Percentiles rank a stretch among this genome's conserved stretches.
Evolutionary conservation across 2,888 invertebrate species (phyloP).

Genomic region (Oscheius myriophilus): DNA sequence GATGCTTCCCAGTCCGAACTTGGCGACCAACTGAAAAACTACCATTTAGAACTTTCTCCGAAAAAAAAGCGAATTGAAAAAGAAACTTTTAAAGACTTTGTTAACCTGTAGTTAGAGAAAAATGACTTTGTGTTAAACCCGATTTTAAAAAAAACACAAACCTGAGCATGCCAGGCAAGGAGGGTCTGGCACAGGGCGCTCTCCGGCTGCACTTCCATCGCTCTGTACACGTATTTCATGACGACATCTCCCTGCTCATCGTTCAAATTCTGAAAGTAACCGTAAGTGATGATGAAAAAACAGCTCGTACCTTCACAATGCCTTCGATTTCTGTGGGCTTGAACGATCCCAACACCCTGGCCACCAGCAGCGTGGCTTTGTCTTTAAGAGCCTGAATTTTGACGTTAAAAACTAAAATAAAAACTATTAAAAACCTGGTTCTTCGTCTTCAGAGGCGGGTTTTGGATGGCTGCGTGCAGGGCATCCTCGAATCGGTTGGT

Average conservation of each 20-base stretch:
- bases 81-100: too few species aligned
- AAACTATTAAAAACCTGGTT: conserved; percentile 51
- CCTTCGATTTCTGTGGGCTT: conserved; percentile 61
- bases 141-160: background rate
- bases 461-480: conserved; percentile 57
- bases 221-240: conserved; percentile 67
- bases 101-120: too few species aligned
- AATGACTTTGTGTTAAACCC: background rate
- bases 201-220: conserved; percentile 63
- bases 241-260: conserved; percentile 65
- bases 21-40: conserved; percentile 51
- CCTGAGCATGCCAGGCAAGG: conserved; percentile 64
- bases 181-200: conserved; percentile 57
- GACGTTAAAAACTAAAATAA: background rate
- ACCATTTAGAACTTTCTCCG: too few species aligned
- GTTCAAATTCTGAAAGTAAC: conserved; percentile 36
- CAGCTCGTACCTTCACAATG: conserved; percentile 38
- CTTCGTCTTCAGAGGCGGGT: conserved; percentile 62
- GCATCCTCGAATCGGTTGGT: conserved; percentile 59
- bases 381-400: conserved; percentile 51
- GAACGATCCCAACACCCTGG: conserved; percentile 60
- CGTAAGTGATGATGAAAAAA: background rate
- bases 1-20: conserved; percentile 63
- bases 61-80: too few species aligned
- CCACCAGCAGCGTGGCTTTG: conserved; percentile 52